phyloP scores from a whole-genome alignment of 2,113 vertebrate species.

The Albula glossodonta region DNA sequence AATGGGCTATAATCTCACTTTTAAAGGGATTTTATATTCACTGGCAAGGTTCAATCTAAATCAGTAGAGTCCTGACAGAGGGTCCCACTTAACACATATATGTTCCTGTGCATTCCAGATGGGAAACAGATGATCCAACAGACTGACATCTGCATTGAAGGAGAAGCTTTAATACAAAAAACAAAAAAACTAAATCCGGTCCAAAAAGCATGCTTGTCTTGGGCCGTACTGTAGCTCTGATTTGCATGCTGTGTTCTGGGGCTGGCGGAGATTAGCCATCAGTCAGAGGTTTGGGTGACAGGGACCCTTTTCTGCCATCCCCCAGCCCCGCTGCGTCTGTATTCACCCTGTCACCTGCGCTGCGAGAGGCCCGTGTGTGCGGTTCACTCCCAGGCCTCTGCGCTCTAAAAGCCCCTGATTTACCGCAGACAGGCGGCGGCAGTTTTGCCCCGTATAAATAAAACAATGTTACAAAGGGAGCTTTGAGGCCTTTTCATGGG shows the following conservation, averaged over 20 bases:
- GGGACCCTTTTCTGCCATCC: background rate
- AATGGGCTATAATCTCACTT: background rate
- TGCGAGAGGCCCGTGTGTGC: background rate
- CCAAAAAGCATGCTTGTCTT: background rate
- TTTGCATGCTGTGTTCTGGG: background rate
- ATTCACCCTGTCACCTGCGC: slow-evolving; percentile 8
- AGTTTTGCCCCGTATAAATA: background rate
- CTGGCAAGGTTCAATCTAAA: background rate
- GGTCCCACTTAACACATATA: slow-evolving; percentile 4
- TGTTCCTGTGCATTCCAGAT: slow-evolving; percentile 13
- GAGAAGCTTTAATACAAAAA: background rate
- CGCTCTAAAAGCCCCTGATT: background rate
- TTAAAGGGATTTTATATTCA: slow-evolving; percentile 17
- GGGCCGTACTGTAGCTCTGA: too few relatives aligned
- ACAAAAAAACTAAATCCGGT: background rate
- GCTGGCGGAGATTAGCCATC: background rate
- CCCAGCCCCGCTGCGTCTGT: background rate
- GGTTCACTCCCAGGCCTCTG: background rate
- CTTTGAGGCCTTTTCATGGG: slow-evolving; percentile 5
- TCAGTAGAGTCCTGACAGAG: slow-evolving; percentile 13
- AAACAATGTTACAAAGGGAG: background rate
- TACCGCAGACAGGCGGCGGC: background rate
- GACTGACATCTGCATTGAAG: background rate
- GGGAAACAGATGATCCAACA: slow-evolving; percentile 21
- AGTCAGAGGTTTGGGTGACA: background rate